Evolutionary conservation across 2,113 vertebrate genomes (phyloP), one percentile per base, ranked within the genome.

Genomic region (Merops nubicus): DNA sequence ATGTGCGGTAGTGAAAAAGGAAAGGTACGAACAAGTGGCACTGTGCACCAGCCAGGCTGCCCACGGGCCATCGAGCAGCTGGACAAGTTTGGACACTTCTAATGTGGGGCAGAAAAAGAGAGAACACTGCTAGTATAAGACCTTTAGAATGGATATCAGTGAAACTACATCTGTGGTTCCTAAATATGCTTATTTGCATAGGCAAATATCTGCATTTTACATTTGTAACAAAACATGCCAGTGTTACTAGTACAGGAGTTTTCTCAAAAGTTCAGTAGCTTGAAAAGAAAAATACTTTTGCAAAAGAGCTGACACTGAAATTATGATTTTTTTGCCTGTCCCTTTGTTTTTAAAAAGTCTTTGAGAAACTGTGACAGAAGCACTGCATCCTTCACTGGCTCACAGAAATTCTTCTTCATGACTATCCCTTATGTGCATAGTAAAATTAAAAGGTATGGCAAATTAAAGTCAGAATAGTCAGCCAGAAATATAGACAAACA

Each of bases 321-420:
- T 69, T 3, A 64, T 6, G 0, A 3, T 2, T 6, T 47, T 5
- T 2, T 72, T 15, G 25, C 13, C 4, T 13, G 12, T 47, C 19
- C 10, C 10, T 53, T 83, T 57, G 15, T 74, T 47, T 59, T 40
- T 45, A 62, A 73, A 25, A 75, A 47, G 5, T 31, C 8, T 56
- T 20, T 76, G n/a, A 84, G 21, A 91, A 86, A 53, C 22, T 76
- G 3, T 53, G 40, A 43, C 19, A 60, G 38, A 83, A 83, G 8
- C 2, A 16, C 15, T 57, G n/a, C 15, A 45, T 73, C 9, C 11
- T 29, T 69, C 48, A 28, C 16, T 47, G 20, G 12, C 5, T 79
- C 8, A 76, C 29, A 56, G 40, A 54, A 75, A 40, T 85, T 75
- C n/a, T n/a, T 75, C 20, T 63, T 82, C 9, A 2, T 50, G 25